Conservation (phyloP, 2,113 vertebrate species). For the Hypocryptadius cinnamomeus region DNA sequence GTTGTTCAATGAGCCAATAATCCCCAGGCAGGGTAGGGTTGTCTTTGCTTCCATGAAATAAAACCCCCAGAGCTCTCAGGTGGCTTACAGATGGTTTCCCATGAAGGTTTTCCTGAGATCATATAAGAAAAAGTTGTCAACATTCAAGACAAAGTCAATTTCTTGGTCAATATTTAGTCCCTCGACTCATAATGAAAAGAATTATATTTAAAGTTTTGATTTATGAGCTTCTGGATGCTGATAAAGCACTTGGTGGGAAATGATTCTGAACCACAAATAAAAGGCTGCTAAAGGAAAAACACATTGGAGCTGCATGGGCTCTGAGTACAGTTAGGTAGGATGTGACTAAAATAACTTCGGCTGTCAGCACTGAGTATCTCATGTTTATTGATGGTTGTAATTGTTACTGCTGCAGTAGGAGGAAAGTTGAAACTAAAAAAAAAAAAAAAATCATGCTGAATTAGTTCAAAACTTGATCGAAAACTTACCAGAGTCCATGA, state of each 20-base stretch:
- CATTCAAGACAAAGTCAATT: neutral
- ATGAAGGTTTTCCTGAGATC: neutral
- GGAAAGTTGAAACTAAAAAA: neutral
- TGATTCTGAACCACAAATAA: neutral
- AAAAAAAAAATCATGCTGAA: neutral
- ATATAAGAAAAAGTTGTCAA: slow-evolving; percentile 14
- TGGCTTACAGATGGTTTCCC: slow-evolving; percentile 4
- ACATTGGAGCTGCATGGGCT: neutral
- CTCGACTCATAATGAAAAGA: neutral
- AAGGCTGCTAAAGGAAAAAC: neutral
- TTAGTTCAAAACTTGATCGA: neutral
- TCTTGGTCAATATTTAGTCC: neutral
- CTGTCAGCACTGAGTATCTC: neutral
- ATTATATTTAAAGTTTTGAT: neutral
- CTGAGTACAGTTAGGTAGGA: neutral
- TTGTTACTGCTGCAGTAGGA: neutral
- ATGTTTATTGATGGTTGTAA: neutral
- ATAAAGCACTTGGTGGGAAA: neutral
- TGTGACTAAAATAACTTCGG: slow-evolving; percentile 2
- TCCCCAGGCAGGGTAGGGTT: neutral
- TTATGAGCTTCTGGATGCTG: slow-evolving; percentile 13
- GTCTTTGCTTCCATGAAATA: neutral
- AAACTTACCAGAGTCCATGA: neutral
- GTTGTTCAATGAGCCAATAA: neutral
- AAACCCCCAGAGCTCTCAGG: neutral